Evolutionary conservation across 1,140 invertebrate genomes (phyloP), one percentile per base, ranked within the genome.

Genomic region (Platyscapa corneri): DNA sequence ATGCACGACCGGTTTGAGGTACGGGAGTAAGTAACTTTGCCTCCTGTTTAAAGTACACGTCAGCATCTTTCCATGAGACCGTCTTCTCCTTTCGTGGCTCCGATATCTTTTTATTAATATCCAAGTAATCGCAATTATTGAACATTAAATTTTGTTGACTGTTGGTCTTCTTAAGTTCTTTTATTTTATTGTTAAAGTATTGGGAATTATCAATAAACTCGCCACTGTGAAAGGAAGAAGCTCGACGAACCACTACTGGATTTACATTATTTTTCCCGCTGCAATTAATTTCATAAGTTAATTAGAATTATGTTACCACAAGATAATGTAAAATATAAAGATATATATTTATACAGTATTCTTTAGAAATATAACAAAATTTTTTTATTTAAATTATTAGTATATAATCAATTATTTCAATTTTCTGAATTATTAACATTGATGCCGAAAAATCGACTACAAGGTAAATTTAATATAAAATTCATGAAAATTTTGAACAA

Each of bases 1-100:
- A 96, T 1, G 94, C 94, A 74, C 95, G 92, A 3, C 95, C 95
- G 23, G 93, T 94, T 56, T 93, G 91, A 30, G 89, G 87, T 64
- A 90, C 86, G 23, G 91, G 87, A 1, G 90, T 89, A 6, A 82
- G 79, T 5, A 49, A 87, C 72, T 86, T 87, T 0, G 85, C 86
- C 49, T 90, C 88, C 10, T 88, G 88, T 74, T 90, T 84, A 60
- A 93, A 92, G 88, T 92, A 93, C 74, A 91, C 84, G 39, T 89
- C 88, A 20, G 92, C 94, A 86, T 92, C 92, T 56, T 92, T 91
- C 94, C 94, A 94, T 20, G 90, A 88, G 37, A 89, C 87, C 0
- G 86, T 78, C 32, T 87, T 89, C 34, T 89, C 86, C 5, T 88
- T 89, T 42, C 78, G 27, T 67, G 30, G 37, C 34, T 72, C 77